phyloP scores from a whole-genome alignment of 2,797 vertebrate species.

The Pterois miles region DNA sequence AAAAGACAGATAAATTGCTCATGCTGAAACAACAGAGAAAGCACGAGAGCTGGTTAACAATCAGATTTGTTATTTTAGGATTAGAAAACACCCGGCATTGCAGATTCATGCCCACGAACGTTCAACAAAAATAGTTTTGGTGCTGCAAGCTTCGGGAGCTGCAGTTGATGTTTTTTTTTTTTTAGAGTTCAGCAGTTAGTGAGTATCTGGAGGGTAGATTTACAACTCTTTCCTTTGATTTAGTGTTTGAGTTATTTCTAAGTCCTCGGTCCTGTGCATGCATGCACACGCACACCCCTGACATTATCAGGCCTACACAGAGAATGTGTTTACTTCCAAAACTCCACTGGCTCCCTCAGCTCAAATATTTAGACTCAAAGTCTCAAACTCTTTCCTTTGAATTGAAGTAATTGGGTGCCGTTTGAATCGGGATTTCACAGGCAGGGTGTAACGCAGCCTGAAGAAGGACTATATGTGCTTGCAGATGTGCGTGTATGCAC shows the following conservation, averaged over 20 bases:
- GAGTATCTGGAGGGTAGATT: slow-evolving; percentile 61
- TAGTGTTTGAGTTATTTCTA: slow-evolving; percentile 60
- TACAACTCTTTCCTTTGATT: slow-evolving; percentile 70
- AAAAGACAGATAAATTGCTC: slow-evolving; percentile 32
- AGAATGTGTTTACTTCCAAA: slow-evolving; percentile 66
- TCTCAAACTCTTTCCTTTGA: slow-evolving; percentile 61
- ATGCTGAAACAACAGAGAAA: background rate
- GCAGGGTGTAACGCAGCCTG: slow-evolving; percentile 11
- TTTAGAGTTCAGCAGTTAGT: slow-evolving; percentile 52
- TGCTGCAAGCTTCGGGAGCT: slow-evolving; percentile 7
- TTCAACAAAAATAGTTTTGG: slow-evolving; percentile 50
- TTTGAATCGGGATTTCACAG: slow-evolving; percentile 62
- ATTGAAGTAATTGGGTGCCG: slow-evolving; percentile 71
- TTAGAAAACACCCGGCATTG: slow-evolving; percentile 17
- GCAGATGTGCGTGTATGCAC: slow-evolving; percentile 21
- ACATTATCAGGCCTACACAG: slow-evolving; percentile 60
- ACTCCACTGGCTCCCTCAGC: slow-evolving; percentile 44
- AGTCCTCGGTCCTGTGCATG: slow-evolving; percentile 33
- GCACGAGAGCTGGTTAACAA: slow-evolving; percentile 20
- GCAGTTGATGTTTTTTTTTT: slow-evolving; percentile 41
- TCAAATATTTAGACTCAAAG: slow-evolving; percentile 64
- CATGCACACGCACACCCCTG: background rate
- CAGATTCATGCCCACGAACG: slow-evolving; percentile 14
- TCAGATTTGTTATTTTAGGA: background rate
- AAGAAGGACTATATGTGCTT: slow-evolving; percentile 4